These are phyloP conservation scores for Notamacropus eugenii DNA, from an alignment of 2,797 vertebrate species.

Conservation along the genomic window DNA sequence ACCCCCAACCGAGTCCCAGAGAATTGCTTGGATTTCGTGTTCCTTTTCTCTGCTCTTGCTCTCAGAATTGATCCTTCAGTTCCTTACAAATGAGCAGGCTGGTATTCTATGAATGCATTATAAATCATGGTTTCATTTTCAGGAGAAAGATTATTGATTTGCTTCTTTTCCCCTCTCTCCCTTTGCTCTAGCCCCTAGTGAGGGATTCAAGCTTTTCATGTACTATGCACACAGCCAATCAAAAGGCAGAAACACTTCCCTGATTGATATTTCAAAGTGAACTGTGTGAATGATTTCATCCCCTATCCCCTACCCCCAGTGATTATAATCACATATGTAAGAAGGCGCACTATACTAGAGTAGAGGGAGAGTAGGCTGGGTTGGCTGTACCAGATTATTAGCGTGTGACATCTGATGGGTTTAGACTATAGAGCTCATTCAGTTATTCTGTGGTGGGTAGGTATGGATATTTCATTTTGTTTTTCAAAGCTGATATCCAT, in stretches of 20 bases:
- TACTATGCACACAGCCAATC: conserved; percentile 42
- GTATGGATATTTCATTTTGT: background rate
- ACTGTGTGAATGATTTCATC: conserved; percentile 49
- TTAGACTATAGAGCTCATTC: background rate
- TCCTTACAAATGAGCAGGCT: background rate
- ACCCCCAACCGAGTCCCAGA: background rate
- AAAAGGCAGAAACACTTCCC: background rate
- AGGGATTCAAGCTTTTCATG: conserved; percentile 51
- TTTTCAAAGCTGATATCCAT: conserved; percentile 1
- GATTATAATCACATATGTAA: conserved; percentile 53
- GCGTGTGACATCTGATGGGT: background rate
- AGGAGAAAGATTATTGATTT: conserved; percentile 45
- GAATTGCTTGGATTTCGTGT: conserved; percentile 20
- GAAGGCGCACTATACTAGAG: background rate
- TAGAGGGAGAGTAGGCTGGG: background rate
- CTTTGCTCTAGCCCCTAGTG: conserved; percentile 28
- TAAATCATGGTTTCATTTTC: conserved; percentile 63
- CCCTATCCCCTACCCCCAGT: background rate
- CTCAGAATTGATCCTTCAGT: background rate
- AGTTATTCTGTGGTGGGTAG: background rate
- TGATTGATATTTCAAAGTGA: conserved; percentile 64
- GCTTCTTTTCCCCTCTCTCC: background rate
- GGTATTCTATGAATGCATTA: conserved; percentile 2
- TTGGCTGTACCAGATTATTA: conserved; percentile 9
- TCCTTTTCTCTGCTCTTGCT: background rate